Base-by-base conservation (phyloP, 53 echinoderm and acorn worm species). In the Paelopatides confundens region DNA sequence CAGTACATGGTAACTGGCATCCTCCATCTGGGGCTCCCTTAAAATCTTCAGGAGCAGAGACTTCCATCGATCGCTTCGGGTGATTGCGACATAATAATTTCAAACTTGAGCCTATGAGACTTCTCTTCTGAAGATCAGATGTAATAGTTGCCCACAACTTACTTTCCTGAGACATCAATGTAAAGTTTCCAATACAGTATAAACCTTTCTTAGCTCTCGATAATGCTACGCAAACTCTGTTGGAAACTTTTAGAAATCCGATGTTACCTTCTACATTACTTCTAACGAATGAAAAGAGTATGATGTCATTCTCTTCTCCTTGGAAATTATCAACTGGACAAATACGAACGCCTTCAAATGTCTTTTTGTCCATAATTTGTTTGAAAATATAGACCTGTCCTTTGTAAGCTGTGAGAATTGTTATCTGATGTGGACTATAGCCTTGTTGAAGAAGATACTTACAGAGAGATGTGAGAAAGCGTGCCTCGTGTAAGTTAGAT, bases 301-400 rank as follows among this genome's bases (percentile, higher is more conserved):
- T 94, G 24, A 97, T 95, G 66, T 97, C 95, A 81, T 97, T 97
- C 37, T 97, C 97, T 87, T 97, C 97, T 34, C 97, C 97, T 49
- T 97, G 97, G 40, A 90, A 97, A 69, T 95, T 97, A 84, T 97
- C 97, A 5, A 97, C 92, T 5, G 90, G 87, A 36, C 90, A 92
- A 18, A 95, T 89, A 28, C 81, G 76, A 1, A 97, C 90, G 37
- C 94, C 97, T 37, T 90, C 86, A 52, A 93, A 92, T 13, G 63
- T 87, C n/a, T 86, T 63, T 69, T 81, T 87, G 34, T 89, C 68
- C 92, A 95, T 93, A 10, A 86, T 62, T 29, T 84, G 47, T 65
- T 88, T 93, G 69, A 97, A 90, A 13, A 83, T 88, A 28, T 86
- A 86, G 1, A 95, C 79, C 36, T 97, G 98, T 32, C 98, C 98